phyloP scores from a whole-genome alignment of 2,888 invertebrate species.

The Priocnemis perturbator region DNA sequence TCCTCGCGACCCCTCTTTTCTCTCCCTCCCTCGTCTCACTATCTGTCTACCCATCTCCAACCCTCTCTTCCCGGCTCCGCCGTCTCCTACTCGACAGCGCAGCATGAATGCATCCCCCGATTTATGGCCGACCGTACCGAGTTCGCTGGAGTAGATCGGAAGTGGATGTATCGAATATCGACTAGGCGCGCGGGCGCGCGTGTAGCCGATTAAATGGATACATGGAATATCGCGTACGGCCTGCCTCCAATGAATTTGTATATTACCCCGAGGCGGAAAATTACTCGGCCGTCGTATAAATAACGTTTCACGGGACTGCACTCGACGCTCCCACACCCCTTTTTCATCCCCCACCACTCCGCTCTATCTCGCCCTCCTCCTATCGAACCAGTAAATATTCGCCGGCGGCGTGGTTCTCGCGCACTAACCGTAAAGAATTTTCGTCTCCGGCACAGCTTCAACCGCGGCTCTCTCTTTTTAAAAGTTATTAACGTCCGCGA shows the following conservation, averaged over 20 bases:
- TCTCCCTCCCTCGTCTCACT: neutral
- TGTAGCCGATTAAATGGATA: neutral
- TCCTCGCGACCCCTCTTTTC: neutral
- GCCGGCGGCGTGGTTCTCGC: neutral
- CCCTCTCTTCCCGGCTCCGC: neutral
- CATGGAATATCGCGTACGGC: neutral
- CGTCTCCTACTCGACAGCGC: neutral
- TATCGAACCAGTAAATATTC: neutral
- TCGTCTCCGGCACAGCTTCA: neutral
- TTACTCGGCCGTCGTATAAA: conserved; percentile 4
- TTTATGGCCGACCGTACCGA: neutral
- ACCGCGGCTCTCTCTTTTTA: neutral
- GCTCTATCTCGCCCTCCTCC: neutral
- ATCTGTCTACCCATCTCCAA: neutral
- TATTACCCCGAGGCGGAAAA: conserved; percentile 2
- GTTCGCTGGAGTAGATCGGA: conserved; percentile 1
- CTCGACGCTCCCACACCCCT: neutral
- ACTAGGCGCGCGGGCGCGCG: neutral
- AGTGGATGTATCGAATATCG: conserved; percentile 1
- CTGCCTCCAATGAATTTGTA: too few relatives aligned
- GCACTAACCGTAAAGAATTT: conserved; percentile 4
- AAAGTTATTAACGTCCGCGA: conserved; percentile 6
- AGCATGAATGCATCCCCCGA: neutral
- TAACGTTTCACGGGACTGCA: neutral
- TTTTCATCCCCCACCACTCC: neutral